Conservation (phyloP, 2,888 invertebrate genomes). For the Drosophila melanocephala region DNA sequence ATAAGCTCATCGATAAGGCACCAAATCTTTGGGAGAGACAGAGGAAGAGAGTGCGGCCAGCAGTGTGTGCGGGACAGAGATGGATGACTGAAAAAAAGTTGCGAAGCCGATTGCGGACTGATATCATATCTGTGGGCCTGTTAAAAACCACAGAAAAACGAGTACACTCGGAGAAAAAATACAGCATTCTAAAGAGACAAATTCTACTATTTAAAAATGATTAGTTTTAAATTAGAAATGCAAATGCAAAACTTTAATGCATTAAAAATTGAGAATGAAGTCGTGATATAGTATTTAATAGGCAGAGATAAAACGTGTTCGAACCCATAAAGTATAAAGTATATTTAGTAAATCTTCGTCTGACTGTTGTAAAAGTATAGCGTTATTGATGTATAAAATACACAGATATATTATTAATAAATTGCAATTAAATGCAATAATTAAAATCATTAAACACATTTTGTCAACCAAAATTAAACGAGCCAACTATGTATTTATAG, state of each 20-base stretch:
- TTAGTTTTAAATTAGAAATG: not conserved
- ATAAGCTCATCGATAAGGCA: conserved; percentile 58
- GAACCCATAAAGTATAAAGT: not conserved
- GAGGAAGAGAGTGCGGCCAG: not conserved
- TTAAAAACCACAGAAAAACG: conserved; percentile 17
- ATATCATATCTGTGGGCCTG: conserved; percentile 47
- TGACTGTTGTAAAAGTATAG: not conserved
- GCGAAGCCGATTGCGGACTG: conserved; percentile 41
- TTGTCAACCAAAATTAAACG: not conserved
- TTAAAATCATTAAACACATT: not conserved
- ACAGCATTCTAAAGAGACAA: not conserved
- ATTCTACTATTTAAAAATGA: not conserved
- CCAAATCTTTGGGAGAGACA: conserved; percentile 21
- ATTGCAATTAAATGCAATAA: too few relatives aligned
- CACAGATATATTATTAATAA: not conserved
- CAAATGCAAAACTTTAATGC: not conserved
- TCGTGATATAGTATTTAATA: not conserved
- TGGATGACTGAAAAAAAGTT: conserved; percentile 13
- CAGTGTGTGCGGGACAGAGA: conserved; percentile 12
- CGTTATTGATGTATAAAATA: not conserved
- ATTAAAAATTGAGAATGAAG: not conserved
- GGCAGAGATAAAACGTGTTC: not conserved
- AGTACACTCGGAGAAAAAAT: not conserved
- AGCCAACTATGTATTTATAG: too few relatives aligned
- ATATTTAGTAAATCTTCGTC: not conserved